phyloP scores from a whole-genome alignment of 2,888 invertebrate genomes.

The Pterobdella sp. region DNA sequence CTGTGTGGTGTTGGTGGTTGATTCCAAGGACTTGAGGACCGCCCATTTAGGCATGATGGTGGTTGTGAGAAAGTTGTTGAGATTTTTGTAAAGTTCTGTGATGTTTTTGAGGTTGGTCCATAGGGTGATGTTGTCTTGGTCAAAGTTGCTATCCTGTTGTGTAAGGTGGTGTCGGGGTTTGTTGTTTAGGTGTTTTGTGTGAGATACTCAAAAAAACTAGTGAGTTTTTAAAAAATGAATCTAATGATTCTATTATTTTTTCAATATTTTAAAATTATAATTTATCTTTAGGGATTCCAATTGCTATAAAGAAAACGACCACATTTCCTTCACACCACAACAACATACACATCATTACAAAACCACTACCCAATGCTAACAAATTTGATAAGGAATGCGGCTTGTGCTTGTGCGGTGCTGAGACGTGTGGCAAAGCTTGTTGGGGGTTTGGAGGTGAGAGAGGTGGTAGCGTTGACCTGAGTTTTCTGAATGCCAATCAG shows the following conservation, averaged over 20 bases:
- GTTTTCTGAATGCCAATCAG: conserved; percentile 35
- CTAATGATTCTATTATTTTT: no score
- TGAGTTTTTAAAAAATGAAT: no score
- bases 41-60: background rate
- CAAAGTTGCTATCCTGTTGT: background rate
- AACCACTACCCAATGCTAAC: conserved; percentile 28
- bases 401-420: conserved; percentile 13
- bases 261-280: no score
- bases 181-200: background rate
- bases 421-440: conserved; percentile 35
- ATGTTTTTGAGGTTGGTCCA: background rate
- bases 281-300: no score
- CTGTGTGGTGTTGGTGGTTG: background rate
- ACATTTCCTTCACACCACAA: no score
- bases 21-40: background rate
- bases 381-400: conserved; percentile 15
- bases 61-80: conserved; percentile 13
- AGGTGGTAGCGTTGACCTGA: conserved; percentile 28
- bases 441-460: conserved; percentile 30
- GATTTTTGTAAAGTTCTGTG: background rate
- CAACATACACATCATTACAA: no score
- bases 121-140: background rate
- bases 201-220: background rate
- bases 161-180: background rate
- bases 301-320: no score